Evolutionary conservation across 2,113 vertebrate species (phyloP), one percentile per base, ranked within the genome.

Genomic region (Setophaga petechia): DNA sequence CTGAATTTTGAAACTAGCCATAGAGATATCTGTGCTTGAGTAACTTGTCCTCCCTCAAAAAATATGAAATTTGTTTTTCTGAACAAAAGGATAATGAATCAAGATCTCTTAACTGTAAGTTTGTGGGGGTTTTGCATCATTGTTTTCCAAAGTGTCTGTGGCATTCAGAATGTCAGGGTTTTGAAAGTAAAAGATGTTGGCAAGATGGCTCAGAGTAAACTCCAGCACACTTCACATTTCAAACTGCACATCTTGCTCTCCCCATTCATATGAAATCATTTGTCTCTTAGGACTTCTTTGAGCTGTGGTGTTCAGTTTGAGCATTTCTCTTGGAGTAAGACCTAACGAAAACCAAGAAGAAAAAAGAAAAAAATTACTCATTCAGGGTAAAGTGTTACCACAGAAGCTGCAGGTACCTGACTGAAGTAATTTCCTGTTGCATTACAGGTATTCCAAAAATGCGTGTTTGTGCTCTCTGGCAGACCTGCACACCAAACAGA

Each of bases 181-280:
- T 77, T 72, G 55, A 30, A 71, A 74, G 27, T 5, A 1, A 54
- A 55, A 16, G 12, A 49, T 41, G 16, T 47, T 83, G 59, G 19
- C 5, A 2, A 33, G 37, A 30, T 44, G 31, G 15, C 30, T 79
- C 37, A 7, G 37, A 9, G 21, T 69, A 84, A 55, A 18, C 33
- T 82, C 24, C 19, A 20, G 39, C 23, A 17, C 0, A 0, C 27
- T 21, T 33, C 27, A 16, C 33, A 7, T 43, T 82, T 79, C 51
- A 79, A n/a, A 15, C 33, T 44, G 17, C 18, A 52, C 31, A 18
- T 68, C 14, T 44, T 52, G 39, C 31, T 87, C 16, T 84, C 54
- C n/a, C 10, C 18, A 20, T 76, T 90, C 19, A 25, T 51, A 9
- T 77, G 59, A 55, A 87, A 28, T 58, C 0, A 33, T 69, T 79